phyloP scores from a whole-genome alignment of 2,113 vertebrate genomes.

The Neoarius graeffei region DNA sequence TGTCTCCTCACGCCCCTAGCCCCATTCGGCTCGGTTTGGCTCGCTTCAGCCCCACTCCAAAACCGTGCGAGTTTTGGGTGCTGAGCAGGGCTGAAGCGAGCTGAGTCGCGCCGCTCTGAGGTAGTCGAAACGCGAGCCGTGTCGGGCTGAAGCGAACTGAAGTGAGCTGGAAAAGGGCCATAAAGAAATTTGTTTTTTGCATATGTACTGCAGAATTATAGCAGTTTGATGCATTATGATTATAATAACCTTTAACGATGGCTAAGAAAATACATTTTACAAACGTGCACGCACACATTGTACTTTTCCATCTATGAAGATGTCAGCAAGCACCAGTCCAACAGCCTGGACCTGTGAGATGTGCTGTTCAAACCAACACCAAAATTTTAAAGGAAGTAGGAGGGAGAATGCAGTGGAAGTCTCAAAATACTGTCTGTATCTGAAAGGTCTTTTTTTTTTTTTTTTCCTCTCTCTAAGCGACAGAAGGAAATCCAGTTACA shows the following conservation, averaged over 20 bases:
- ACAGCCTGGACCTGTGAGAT: background rate
- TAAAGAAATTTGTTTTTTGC: background rate
- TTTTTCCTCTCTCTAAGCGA: background rate
- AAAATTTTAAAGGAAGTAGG: background rate
- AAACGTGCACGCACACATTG: background rate
- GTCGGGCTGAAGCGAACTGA: too few relatives aligned
- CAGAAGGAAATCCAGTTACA: background rate
- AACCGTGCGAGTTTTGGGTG: too few relatives aligned
- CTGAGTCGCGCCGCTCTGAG: too few relatives aligned
- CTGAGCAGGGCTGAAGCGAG: too few relatives aligned
- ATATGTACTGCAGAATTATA: background rate
- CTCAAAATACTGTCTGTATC: background rate
- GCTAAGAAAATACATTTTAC: background rate
- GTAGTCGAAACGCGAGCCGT: too few relatives aligned
- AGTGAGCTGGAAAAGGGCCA: too few relatives aligned
- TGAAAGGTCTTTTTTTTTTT: background rate
- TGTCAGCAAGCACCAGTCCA: background rate
- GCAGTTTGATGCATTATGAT: background rate
- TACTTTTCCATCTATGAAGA: background rate
- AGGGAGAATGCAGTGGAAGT: background rate
- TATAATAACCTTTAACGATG: background rate
- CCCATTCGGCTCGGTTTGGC: too few relatives aligned
- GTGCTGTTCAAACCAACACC: background rate
- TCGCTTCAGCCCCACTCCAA: too few relatives aligned
- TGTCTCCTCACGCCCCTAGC: too few relatives aligned